Evolutionary conservation across 1,140 invertebrate species (phyloP), one percentile per base, ranked within the genome.

Genomic region (Drosophila nigrodunni): DNA sequence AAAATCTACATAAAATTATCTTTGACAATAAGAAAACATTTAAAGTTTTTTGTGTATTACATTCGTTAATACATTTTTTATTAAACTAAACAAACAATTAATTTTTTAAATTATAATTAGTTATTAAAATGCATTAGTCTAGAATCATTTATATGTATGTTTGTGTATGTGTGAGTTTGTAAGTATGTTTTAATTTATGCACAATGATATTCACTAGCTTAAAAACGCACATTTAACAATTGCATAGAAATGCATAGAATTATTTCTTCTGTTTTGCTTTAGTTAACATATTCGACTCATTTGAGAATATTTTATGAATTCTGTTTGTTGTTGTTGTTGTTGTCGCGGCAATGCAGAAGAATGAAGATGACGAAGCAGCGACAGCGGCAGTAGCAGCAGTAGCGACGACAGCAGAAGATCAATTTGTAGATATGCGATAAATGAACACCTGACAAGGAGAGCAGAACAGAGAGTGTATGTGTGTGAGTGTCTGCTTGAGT

Each of bases 111-210:
- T 81, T 74, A 80, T 39, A 62, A 50, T 10, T 74, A 74, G 41
- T 39, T 60, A 64, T 89, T 85, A 85, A 88, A 88, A 88, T 89
- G 85, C 85, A 89, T 89, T 85, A 72, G 71, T 58, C 85, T 88
- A 88, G 43, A 74, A 35, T 65, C 55, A 79, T 52, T 34, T 52
- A 55, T 41, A 44, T 58, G 59, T 62, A 43, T 72, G 18, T 50
- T 49, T 64, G 55, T 70, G 46, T 47, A 43, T 62, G 39, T 67
- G 25, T 21, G 18, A 21, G 34, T 57, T 15, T 65, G 50, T 58
- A 43, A 61, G 50, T 71, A 21, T 61, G 55, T 69, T 30, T 30
- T 30, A 30, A 30, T 30, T 4, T 30, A 55, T 64, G 44, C 62
- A 50, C 9, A 47, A 61, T 68, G 58, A 3, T 47, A 66, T 76